Conservation (phyloP, 2,113 vertebrate genomes). For the Phalacrocorax pelagicus region DNA sequence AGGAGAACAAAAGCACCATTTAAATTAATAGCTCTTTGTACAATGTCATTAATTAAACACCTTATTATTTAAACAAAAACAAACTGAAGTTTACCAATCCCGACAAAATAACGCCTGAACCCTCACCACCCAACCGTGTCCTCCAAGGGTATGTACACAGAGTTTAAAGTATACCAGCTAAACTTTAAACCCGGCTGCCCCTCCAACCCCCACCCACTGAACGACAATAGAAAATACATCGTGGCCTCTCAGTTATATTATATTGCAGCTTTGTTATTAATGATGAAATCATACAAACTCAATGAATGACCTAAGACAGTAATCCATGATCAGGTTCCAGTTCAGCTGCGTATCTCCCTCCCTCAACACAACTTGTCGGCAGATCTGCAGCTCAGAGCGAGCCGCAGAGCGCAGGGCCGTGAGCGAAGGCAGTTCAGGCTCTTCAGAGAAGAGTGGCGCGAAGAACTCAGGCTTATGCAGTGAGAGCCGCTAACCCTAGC, state of each 20-base stretch:
- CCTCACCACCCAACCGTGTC: constrained; percentile 17
- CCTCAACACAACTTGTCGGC: not conserved
- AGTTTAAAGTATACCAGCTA: constrained; percentile 67
- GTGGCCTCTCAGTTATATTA: constrained; percentile 69
- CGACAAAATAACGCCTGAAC: constrained; percentile 24
- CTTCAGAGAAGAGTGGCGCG: not conserved
- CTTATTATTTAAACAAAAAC: constrained; percentile 55
- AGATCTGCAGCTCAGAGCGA: not conserved
- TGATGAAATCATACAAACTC: constrained; percentile 57
- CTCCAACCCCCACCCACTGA: constrained; percentile 16
- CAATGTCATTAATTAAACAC: constrained; percentile 61
- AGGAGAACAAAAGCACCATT: constrained; percentile 56
- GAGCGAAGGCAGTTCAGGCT: not conserved
- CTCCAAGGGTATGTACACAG: constrained; percentile 60
- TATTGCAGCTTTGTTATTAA: constrained; percentile 75
- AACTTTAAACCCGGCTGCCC: constrained; percentile 60
- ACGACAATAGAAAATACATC: constrained; percentile 37
- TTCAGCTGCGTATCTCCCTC: constrained; percentile 35
- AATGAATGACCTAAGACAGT: constrained; percentile 36
- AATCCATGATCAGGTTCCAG: constrained; percentile 26
- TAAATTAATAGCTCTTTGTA: constrained; percentile 65
- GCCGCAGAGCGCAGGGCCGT: not conserved
- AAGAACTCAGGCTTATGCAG: not conserved
- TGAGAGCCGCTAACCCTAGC: not conserved
- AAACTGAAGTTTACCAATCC: constrained; percentile 27